Conservation (phyloP, 2,888 invertebrate genomes). For the Leucophenga montana region DNA sequence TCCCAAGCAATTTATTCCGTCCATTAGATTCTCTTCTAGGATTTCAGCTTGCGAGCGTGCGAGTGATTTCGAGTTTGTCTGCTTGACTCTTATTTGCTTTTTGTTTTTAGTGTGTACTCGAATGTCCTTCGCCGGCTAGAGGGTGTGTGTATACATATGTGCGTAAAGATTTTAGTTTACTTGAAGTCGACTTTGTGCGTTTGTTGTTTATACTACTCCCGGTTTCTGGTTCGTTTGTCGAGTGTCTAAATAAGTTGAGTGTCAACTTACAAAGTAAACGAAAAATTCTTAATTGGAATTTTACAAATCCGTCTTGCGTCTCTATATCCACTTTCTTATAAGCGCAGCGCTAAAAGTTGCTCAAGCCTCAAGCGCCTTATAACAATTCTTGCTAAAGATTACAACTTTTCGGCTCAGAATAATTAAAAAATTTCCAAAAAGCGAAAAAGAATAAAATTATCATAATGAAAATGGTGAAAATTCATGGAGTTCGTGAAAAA, state of each 20-base stretch:
- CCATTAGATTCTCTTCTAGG: conserved; percentile 67
- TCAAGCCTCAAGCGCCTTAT: conserved; percentile 53
- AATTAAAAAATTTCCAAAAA: conserved; percentile 14
- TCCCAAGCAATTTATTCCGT: conserved; percentile 67
- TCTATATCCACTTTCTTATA: not conserved
- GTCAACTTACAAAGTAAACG: conserved; percentile 68
- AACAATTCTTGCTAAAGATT: conserved; percentile 55
- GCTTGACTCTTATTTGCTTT: conserved; percentile 22
- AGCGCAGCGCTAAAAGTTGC: not conserved
- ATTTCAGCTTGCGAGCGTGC: conserved; percentile 50
- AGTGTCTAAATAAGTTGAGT: conserved; percentile 67
- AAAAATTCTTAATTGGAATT: conserved; percentile 69
- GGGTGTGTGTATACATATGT: not conserved
- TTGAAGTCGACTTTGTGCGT: conserved; percentile 34
- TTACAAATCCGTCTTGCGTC: conserved; percentile 60
- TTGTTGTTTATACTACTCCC: conserved; percentile 17
- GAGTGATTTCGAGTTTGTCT: conserved; percentile 1
- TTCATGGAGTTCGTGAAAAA: conserved; percentile 42
- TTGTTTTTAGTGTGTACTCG: conserved; percentile 13
- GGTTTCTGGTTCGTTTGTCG: conserved; percentile 43
- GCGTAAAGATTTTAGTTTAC: conserved; percentile 23
- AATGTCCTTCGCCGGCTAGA: not conserved
- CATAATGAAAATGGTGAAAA: not conserved
- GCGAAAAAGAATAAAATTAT: not conserved
- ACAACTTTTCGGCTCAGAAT: conserved; percentile 57